These are phyloP conservation scores for Brachyrhaphis roseni DNA, from an alignment of 2,797 vertebrate genomes.

Conservation along the genomic window DNA sequence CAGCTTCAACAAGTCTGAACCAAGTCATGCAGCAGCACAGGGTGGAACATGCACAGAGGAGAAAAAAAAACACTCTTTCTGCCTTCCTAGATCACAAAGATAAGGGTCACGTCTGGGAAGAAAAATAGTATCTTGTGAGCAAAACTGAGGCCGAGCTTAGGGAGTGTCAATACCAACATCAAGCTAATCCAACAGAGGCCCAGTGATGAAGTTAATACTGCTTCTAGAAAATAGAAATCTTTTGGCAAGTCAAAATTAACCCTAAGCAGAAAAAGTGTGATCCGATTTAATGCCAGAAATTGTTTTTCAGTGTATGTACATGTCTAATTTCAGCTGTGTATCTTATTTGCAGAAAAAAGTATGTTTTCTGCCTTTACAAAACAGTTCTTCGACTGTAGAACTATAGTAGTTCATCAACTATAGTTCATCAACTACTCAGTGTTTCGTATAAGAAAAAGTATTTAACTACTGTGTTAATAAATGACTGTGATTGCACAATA, in stretches of 20 bases:
- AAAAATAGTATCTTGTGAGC: neutral
- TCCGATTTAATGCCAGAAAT: neutral
- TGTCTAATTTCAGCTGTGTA: neutral
- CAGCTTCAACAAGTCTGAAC: conserved; percentile 11
- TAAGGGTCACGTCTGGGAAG: neutral
- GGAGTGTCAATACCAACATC: neutral
- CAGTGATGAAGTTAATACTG: neutral
- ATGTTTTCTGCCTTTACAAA: neutral
- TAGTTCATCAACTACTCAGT: neutral
- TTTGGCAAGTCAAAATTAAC: neutral
- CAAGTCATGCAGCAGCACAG: conserved; percentile 5
- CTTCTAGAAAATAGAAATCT: neutral
- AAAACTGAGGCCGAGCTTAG: neutral
- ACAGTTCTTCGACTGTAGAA: no score
- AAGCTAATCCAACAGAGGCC: neutral
- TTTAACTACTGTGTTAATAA: neutral
- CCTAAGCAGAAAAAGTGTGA: neutral
- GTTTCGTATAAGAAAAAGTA: neutral
- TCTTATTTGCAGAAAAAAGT: neutral
- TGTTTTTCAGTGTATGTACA: neutral
- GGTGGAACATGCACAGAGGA: conserved; percentile 7
- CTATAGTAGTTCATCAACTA: neutral
- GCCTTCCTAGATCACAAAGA: neutral
- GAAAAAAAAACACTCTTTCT: neutral
- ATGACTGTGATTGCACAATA: neutral